Evolutionary conservation across 2,888 invertebrate species (phyloP).

Genomic region (Lycophotia porphyrea): DNA sequence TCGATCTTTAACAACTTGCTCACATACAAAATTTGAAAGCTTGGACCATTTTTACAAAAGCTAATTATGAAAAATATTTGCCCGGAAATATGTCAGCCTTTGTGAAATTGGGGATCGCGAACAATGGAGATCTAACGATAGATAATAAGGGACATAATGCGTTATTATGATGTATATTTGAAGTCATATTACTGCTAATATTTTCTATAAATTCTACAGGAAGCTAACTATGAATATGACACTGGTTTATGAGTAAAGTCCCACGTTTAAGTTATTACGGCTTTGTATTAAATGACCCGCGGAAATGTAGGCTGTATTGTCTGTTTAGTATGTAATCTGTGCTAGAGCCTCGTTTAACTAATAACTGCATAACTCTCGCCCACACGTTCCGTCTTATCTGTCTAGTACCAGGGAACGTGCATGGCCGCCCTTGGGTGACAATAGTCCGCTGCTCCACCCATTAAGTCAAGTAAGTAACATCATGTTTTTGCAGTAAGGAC

Average conservation of each 20-base stretch:
- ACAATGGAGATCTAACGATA: slow-evolving; percentile 28
- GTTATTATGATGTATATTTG: slow-evolving; percentile 4
- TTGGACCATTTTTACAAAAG: background rate
- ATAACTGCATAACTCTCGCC: slow-evolving; percentile 36
- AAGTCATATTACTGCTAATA: slow-evolving; percentile 15
- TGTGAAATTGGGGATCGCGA: slow-evolving; percentile 18
- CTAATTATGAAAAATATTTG: slow-evolving; percentile 27
- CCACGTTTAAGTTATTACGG: slow-evolving; percentile 9
- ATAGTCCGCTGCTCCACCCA: slow-evolving; percentile 5
- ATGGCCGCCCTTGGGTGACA: slow-evolving; percentile 12
- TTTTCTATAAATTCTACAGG: slow-evolving; percentile 12
- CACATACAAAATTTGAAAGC: slow-evolving; percentile 8
- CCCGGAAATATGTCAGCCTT: slow-evolving; percentile 12
- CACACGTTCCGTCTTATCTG: slow-evolving; percentile 31
- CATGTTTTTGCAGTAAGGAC: slow-evolving; percentile 35
- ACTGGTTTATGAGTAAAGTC: slow-evolving; percentile 8
- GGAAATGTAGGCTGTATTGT: slow-evolving; percentile 21
- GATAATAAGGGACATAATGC: slow-evolving; percentile 16
- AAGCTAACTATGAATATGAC: slow-evolving; percentile 12
- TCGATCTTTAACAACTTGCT: background rate
- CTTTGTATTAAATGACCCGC: slow-evolving; percentile 15
- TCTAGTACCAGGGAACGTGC: background rate
- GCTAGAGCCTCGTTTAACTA: slow-evolving; percentile 34
- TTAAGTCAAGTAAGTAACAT: slow-evolving; percentile 32
- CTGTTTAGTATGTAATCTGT: slow-evolving; percentile 46